Base-by-base conservation (phyloP, 2,888 invertebrate species). In the Thereva nobilitata region DNA sequence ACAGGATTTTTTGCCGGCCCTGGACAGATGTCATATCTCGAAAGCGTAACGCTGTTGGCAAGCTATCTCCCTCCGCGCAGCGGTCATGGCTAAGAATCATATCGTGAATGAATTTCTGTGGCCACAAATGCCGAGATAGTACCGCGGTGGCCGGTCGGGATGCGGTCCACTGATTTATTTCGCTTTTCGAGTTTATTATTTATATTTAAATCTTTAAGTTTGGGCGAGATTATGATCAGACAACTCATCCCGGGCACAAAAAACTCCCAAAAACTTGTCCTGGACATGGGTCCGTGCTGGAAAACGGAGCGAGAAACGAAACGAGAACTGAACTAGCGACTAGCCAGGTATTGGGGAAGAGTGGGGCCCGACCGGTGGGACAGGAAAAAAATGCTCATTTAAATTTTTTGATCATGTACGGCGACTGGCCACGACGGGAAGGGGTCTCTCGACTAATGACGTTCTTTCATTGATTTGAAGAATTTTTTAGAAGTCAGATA, bases 111-210 rank as follows among this genome's bases (percentile, higher is more conserved):
- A 54, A 10, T 23, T 38, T 54, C 40, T 34, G 10, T 2, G 35
- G 9, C 10, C 5, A 41, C 55, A 44, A 44, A 57, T n/a, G 40
- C 41, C 38, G 61, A 5, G 9, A 7, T 7, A 34, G 38, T 40
- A 40, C 61, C 40, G 50, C 61, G 42, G 42, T 61, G 37, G 50
- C 23, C 50, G 23, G 50, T 50, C 41, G 49, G 34, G 49, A 23
- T 42, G 42, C 50, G 50, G 61, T 59, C 50, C 50, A 50, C 61
- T 61, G 61, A 61, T 61, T 61, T 61, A 61, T 61, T 61, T 50
- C 9, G 49, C 6, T 9, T 38, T 47, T 59, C 50, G 49, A 5
- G 50, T 23, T 23, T 59, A 9, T 61, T 47, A 23, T 12, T 50
- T 12, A 50, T 50, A 61, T 23, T 23, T 23, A 23, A 23, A 23